Conservation (phyloP, 1,140 invertebrate genomes). For the Bombyx mori region ASM3026992v2 NC_085127.1:9555001-9555500, state of each 20-base stretch:
- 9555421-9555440: too few relatives aligned
- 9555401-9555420: too few relatives aligned
- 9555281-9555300: not conserved
- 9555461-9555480: slow-evolving; percentile 48
- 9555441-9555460: slow-evolving; percentile 25
- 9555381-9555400: slow-evolving; percentile 1
- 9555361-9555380: slow-evolving; percentile 17
- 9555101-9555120: not conserved
- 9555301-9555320: not conserved
- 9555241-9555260: not conserved
- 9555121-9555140: not conserved
- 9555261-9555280: not conserved
- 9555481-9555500: not conserved
- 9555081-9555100: not conserved
- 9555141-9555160: not conserved
- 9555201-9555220: not conserved
- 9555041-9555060: too few relatives aligned
- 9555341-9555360: slow-evolving; percentile 20
- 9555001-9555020: not conserved
- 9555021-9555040: not conserved
- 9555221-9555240: not conserved
- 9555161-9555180: not conserved
- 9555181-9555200: slow-evolving; percentile 1
- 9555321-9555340: slow-evolving; percentile 30
- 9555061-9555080: too few relatives aligned